Base-by-base conservation (phyloP, 2,888 invertebrate genomes). In the Drosophila niveifrons region DNA sequence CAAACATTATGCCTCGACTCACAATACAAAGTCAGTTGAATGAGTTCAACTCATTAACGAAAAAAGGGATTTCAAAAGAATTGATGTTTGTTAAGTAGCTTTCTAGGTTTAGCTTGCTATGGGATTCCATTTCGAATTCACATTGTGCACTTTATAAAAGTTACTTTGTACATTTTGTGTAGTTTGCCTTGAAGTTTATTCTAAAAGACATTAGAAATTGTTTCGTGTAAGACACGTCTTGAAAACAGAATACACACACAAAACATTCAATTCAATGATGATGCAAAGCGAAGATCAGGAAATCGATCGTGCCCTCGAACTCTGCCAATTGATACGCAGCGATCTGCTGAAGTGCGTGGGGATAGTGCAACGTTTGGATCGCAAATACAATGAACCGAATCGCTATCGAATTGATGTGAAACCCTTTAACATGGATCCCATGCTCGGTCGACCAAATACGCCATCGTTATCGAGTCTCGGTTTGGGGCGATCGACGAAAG, bases 241-340 rank as follows among this genome's bases (percentile, higher is more conserved):
- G 53, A 15, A 53, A 64, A 53, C 57, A 47, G 47, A 78, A 23
- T 4, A 68, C 57, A 51, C 41, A 78, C 73, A 65, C 53, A 58
- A 50, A 50, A 55, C 57, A 67, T 44, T 34, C 47, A 13, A 44
- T 23, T 31, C 41, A 73, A 73, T 46, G 53, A 76, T 78, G 79
- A 68, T 62, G 31, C 50, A 63, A 28, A 59, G 51, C 8, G 81
- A 81, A 55, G 51, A 56, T 44, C 48, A 29, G 23, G 68, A 82
- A 36, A 62, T 82, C 10, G 85, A 87, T 36, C 51, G 71, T 4
- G 82, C 85, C 13, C 61, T 88, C 50, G 28, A 47, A 4, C 67
- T 82, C 2, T 84, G 82, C 51, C 18, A 46, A 10, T 31, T 46
- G 1, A 70, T 82, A 13, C 57, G 53, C 7, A 53, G 11, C 1